Conservation (phyloP, 2,888 invertebrate genomes). For the Limnephilus rhombicus region DNA sequence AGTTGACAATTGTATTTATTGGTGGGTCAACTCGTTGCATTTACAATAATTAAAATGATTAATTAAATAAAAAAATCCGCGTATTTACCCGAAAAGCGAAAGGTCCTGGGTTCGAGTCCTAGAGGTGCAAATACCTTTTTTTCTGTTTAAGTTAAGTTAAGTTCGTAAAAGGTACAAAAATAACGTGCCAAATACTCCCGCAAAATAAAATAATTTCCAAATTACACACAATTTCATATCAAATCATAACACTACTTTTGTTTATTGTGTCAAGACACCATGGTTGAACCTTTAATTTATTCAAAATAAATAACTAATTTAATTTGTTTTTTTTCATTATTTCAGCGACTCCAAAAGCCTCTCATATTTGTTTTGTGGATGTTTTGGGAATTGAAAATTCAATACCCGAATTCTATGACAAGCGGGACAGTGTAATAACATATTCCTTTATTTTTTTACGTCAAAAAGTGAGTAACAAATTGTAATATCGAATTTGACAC, state of each 20-base stretch:
- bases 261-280: not conserved
- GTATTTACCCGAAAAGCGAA: too few species aligned
- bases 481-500: not conserved
- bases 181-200: too few species aligned
- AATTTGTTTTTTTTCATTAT: not conserved
- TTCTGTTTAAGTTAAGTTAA: too few species aligned
- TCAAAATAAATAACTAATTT: too few species aligned
- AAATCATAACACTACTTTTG: too few species aligned
- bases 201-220: too few species aligned
- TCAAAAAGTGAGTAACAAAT: not conserved
- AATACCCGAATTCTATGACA: not conserved
- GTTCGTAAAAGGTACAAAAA: too few species aligned
- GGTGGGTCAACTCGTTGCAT: not conserved
- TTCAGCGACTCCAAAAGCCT: not conserved
- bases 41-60: too few species aligned
- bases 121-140: too few species aligned
- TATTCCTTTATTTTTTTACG: not conserved
- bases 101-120: too few species aligned
- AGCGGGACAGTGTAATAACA: not conserved
- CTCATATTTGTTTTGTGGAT: not conserved
- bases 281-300: not conserved
- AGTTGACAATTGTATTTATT: not conserved
- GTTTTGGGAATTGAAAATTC: not conserved
- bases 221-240: too few species aligned
- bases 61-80: too few species aligned